These are phyloP conservation scores for Machimus rusticus DNA, from an alignment of 2,888 invertebrate genomes.

Conservation along the genomic window DNA sequence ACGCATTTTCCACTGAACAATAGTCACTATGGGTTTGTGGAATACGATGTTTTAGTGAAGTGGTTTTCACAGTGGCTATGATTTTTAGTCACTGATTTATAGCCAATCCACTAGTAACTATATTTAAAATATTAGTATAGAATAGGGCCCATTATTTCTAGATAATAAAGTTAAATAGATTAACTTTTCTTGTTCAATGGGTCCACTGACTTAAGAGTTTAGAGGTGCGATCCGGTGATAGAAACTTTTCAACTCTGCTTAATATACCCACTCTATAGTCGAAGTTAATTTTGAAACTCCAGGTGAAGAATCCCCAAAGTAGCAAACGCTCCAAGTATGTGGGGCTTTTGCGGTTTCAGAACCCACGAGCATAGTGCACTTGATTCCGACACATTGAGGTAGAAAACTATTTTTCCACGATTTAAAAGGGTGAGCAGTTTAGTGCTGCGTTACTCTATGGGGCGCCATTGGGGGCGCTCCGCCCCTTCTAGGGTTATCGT, in stretches of 20 bases:
- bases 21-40: too few species aligned
- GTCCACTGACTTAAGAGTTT: not conserved
- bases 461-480: not conserved
- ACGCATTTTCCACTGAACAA: too few species aligned
- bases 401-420: not conserved
- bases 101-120: too few species aligned
- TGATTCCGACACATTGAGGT: not conserved
- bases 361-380: not conserved
- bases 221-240: not conserved
- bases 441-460: not conserved
- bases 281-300: not conserved
- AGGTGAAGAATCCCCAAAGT: not conserved
- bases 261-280: not conserved
- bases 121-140: too few species aligned
- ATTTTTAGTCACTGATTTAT: too few species aligned
- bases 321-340: not conserved
- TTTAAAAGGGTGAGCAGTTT: not conserved
- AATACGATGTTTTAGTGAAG: too few species aligned
- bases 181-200: too few species aligned
- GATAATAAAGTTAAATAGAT: too few species aligned
- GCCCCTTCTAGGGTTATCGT: not conserved
- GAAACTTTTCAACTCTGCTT: not conserved
- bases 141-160: too few species aligned
- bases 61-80: too few species aligned
- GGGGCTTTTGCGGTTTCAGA: not conserved